phyloP scores from a whole-genome alignment of 2,888 invertebrate species.

The Cataglyphis altisquamis region DNA sequence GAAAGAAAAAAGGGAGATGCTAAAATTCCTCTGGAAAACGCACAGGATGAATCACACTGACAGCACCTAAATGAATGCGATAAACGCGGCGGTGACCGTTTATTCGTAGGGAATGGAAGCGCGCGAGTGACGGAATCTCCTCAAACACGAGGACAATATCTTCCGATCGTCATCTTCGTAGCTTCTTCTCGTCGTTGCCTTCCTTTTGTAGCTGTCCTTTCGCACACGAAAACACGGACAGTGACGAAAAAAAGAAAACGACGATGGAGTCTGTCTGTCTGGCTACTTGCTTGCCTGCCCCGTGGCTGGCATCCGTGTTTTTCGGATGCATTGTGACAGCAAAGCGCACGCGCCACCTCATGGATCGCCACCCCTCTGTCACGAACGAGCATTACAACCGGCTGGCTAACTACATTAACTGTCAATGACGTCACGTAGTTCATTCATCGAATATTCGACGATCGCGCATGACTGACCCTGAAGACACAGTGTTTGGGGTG shows the following conservation, averaged over 20 bases:
- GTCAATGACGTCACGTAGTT: slow-evolving; percentile 75
- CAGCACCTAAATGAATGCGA: neutral
- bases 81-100: neutral
- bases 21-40: neutral
- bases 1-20: slow-evolving; percentile 1
- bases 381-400: slow-evolving; percentile 41
- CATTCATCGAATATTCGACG: slow-evolving; percentile 76
- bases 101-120: slow-evolving; percentile 9
- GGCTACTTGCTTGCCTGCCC: neutral
- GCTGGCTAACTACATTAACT: slow-evolving; percentile 57
- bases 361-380: slow-evolving; percentile 74
- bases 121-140: neutral
- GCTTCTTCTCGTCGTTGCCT: neutral
- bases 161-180: neutral
- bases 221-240: slow-evolving; percentile 59
- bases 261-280: neutral
- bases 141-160: neutral
- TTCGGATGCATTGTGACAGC: slow-evolving; percentile 53
- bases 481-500: slow-evolving; percentile 64
- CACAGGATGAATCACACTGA: slow-evolving; percentile 21
- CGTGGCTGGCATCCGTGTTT: slow-evolving; percentile 49
- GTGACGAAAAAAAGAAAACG: slow-evolving; percentile 46
- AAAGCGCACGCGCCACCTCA: slow-evolving; percentile 82
- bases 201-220: slow-evolving; percentile 53
- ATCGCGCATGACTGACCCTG: slow-evolving; percentile 67